These are phyloP conservation scores for Lepus americanus DNA, from an alignment of 2,113 vertebrate genomes.

Conservation along the genomic window DNA sequence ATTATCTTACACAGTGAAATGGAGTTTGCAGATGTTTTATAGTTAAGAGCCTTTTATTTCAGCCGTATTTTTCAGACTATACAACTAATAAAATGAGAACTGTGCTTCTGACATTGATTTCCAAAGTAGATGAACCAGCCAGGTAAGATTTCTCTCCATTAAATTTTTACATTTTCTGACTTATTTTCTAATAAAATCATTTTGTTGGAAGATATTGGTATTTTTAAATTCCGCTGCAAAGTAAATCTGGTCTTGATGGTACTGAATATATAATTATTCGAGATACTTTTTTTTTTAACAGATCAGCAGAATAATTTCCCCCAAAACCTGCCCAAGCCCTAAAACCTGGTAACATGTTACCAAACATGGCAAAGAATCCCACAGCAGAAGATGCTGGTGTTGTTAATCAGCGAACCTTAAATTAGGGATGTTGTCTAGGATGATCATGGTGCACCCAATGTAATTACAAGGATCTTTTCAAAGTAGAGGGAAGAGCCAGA, in stretches of 20 bases:
- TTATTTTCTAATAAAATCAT: slow-evolving; percentile 18
- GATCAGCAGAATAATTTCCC: background rate
- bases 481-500: background rate
- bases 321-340: background rate
- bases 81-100: background rate
- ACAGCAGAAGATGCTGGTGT: background rate
- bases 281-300: background rate
- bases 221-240: background rate
- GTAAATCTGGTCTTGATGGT: background rate
- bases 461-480: background rate
- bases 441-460: background rate
- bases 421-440: background rate
- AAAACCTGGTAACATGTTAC: background rate
- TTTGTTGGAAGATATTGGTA: background rate
- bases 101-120: background rate
- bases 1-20: background rate
- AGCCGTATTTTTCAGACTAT: background rate
- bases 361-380: background rate
- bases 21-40: background rate
- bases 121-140: background rate
- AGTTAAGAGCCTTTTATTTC: background rate
- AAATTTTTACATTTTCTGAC: background rate
- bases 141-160: background rate
- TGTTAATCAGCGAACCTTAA: background rate
- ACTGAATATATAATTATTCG: background rate